Evolutionary conservation across 2,888 invertebrate species (phyloP).

Genomic region (Apotomis turbidana): DNA sequence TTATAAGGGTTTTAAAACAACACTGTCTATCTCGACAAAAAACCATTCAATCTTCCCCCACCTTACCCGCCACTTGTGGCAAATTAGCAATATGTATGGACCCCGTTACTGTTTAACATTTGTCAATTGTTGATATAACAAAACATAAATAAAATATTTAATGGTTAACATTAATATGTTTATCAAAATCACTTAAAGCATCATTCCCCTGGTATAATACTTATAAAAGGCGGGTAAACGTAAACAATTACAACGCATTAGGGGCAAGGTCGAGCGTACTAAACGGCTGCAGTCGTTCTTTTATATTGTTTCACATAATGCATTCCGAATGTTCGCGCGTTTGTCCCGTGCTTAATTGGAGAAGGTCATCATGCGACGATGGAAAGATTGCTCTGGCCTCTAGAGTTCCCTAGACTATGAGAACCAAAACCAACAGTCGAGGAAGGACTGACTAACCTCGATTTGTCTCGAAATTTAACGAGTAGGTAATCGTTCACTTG

Average conservation of each 20-base stretch:
- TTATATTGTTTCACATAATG: slow-evolving; percentile 53
- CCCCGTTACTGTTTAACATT: no score
- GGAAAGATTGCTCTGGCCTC: slow-evolving; percentile 34
- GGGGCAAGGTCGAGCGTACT: slow-evolving; percentile 55
- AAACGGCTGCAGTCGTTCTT: slow-evolving; percentile 50
- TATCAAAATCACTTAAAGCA: not conserved
- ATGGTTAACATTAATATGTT: no score
- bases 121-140: no score
- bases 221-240: slow-evolving; percentile 46
- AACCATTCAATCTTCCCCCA: no score
- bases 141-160: no score
- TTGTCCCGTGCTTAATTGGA: slow-evolving; percentile 58
- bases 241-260: slow-evolving; percentile 52
- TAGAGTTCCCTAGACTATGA: slow-evolving; percentile 28
- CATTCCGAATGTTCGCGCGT: slow-evolving; percentile 46
- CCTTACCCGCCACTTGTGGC: no score
- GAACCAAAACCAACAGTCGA: slow-evolving; percentile 24
- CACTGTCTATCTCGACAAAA: no score
- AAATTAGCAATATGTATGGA: no score
- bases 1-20: no score
- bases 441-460: slow-evolving; percentile 9
- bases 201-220: slow-evolving; percentile 11
- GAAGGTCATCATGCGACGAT: slow-evolving; percentile 47
- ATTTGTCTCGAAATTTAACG: slow-evolving; percentile 15
- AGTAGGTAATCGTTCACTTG: slow-evolving; percentile 13